phyloP scores from a whole-genome alignment of 2,888 invertebrate species.

The Vesta saturnalis region DNA sequence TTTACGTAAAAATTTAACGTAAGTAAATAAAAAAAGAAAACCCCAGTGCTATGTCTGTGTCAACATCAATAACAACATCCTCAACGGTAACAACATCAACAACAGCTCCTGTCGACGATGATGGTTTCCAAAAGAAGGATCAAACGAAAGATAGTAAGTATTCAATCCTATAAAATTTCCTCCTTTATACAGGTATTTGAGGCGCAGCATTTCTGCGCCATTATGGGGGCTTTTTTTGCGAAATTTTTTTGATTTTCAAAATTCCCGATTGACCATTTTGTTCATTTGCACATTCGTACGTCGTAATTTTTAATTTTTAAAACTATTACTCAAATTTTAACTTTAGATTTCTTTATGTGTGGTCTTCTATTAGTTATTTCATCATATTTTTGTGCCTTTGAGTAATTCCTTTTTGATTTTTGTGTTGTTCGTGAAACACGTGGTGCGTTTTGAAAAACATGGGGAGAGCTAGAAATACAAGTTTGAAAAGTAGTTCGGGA shows the following conservation, averaged over 20 bases:
- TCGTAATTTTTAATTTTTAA: background rate
- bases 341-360: background rate
- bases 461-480: constrained; percentile 11
- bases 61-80: constrained; percentile 27
- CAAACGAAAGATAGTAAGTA: constrained; percentile 35
- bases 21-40: constrained; percentile 1
- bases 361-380: too few relatives aligned
- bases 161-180: background rate
- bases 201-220: constrained; percentile 18
- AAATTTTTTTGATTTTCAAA: constrained; percentile 13
- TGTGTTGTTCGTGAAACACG: background rate
- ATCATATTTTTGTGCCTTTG: too few relatives aligned
- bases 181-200: constrained; percentile 2
- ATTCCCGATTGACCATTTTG: constrained; percentile 19
- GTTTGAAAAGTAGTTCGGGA: background rate
- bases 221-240: constrained; percentile 15
- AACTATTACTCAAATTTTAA: constrained; percentile 12
- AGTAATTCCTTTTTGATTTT: background rate
- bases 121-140: constrained; percentile 13
- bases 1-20: constrained; percentile 11
- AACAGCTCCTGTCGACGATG: constrained; percentile 20
- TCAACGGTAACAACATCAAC: too few relatives aligned
- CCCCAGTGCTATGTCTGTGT: constrained; percentile 34
- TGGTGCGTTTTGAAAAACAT: background rate
- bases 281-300: background rate